Conservation (phyloP, 2,113 vertebrate species). For the Pica pica region DNA sequence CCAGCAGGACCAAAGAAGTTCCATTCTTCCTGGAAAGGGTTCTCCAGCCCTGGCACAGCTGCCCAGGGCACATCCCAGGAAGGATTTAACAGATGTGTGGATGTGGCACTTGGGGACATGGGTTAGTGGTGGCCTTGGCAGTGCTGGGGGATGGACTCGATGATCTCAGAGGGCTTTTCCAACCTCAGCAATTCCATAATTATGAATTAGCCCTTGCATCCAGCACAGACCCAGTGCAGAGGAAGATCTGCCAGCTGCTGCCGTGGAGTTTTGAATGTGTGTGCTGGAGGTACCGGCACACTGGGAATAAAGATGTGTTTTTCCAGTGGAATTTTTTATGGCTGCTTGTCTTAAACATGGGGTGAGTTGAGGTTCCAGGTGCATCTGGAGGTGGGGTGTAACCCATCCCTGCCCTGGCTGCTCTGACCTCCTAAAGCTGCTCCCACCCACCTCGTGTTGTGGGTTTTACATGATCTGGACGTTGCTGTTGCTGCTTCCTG, state of each 20-base stretch:
- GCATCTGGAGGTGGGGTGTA: not conserved
- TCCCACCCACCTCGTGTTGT: rapidly evolving
- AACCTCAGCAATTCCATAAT: not conserved
- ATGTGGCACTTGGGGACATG: not conserved
- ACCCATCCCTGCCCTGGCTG: not conserved
- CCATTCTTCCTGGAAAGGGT: not conserved
- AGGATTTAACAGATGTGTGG: not conserved
- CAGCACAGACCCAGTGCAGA: not conserved
- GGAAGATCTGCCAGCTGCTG: not conserved
- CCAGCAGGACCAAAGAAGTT: not conserved
- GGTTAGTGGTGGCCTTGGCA: not conserved
- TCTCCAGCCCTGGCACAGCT: not conserved
- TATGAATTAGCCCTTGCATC: not conserved
- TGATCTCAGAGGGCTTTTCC: not conserved
- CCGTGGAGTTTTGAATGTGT: rapidly evolving
- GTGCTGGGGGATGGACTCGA: not conserved
- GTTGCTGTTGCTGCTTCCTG: not conserved
- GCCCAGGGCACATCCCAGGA: not conserved
- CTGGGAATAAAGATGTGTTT: not conserved
- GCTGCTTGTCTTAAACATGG: not conserved
- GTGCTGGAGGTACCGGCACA: not conserved
- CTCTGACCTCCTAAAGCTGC: not conserved
- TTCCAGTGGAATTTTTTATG: not conserved
- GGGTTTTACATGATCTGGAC: not conserved
- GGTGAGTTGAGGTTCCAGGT: not conserved